Conservation (phyloP, 2,113 vertebrate species). For the Apteryx mantelli region DNA sequence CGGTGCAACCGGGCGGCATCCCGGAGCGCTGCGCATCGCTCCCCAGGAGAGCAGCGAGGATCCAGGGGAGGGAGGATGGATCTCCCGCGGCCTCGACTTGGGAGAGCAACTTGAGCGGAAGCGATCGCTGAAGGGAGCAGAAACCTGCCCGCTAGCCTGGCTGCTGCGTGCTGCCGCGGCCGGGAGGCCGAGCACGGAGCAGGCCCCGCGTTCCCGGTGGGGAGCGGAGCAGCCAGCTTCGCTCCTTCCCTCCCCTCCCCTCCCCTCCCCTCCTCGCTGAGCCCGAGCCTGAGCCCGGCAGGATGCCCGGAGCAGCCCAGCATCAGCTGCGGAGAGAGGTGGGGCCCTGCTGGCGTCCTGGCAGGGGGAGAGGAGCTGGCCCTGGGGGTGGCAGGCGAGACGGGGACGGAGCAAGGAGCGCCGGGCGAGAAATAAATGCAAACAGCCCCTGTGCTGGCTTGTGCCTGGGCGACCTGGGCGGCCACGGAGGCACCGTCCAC, state of each 20-base stretch:
- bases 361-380: background rate
- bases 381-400: background rate
- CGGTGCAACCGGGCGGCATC: background rate
- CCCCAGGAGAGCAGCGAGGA: accelerated
- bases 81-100: accelerated
- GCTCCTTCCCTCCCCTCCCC: background rate
- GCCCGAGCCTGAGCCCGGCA: background rate
- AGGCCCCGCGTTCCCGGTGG: background rate
- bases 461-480: background rate
- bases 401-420: background rate
- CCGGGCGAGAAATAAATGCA: background rate
- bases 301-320: slow-evolving; percentile 22
- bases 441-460: background rate
- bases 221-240: background rate
- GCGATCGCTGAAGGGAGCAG: background rate
- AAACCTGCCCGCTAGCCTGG: background rate
- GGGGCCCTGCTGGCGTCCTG: slow-evolving; percentile 14
- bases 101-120: background rate
- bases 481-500: accelerated
- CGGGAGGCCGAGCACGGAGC: background rate
- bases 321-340: slow-evolving; percentile 44
- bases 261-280: background rate
- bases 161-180: background rate
- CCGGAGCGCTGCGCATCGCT: background rate
- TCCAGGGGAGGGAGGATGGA: background rate